Evolutionary conservation across 2,113 vertebrate species (phyloP).

Genomic region (Callospermophilus lateralis): DNA sequence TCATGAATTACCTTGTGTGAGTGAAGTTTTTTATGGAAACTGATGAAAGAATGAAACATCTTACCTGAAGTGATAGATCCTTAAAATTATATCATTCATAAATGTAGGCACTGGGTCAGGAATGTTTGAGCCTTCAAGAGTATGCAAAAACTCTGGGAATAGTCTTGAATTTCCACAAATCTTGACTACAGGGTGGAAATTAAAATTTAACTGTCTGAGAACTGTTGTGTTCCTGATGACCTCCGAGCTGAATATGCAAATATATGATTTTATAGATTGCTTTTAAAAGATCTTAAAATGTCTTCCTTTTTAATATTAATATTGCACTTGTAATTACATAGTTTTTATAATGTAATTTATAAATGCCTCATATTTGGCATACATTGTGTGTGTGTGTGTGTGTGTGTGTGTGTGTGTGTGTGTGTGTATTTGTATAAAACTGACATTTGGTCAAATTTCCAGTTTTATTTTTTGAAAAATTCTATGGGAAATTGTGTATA

Average conservation of each 20-base stretch:
- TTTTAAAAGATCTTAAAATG: background rate
- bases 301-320: background rate
- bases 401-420: background rate
- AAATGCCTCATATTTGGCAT: background rate
- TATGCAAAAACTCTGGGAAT: background rate
- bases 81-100: background rate
- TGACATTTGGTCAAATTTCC: background rate
- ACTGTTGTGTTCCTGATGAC: background rate
- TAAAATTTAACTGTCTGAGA: background rate
- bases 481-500: background rate
- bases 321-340: background rate
- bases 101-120: background rate
- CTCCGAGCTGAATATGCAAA: background rate
- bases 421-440: background rate
- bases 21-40: background rate
- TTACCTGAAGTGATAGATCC: background rate
- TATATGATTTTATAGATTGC: background rate
- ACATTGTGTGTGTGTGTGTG: background rate
- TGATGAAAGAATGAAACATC: background rate
- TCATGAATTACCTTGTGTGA: background rate
- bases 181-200: background rate
- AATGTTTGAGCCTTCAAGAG: background rate
- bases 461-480: conserved; percentile 10
- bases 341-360: background rate
- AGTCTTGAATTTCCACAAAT: background rate